These are phyloP conservation scores for Piaya cayana DNA, from an alignment of 2,113 vertebrate genomes.

Conservation along the genomic window DNA sequence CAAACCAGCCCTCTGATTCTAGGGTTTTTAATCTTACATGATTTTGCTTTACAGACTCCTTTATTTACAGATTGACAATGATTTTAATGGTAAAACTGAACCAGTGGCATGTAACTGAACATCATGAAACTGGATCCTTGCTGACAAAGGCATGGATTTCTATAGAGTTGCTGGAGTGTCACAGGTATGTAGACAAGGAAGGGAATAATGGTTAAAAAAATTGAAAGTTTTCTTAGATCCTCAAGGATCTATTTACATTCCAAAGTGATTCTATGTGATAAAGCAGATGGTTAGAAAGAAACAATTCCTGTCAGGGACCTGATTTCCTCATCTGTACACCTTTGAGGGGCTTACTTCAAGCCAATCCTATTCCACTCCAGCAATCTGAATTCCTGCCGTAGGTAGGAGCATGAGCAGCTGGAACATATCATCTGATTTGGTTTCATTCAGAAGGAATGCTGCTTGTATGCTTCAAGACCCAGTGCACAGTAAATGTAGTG, in stretches of 20 bases:
- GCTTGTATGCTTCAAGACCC: neutral
- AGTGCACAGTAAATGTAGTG: neutral
- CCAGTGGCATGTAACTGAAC: neutral
- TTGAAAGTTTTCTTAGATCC: neutral
- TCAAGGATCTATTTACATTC: neutral
- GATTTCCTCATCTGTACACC: neutral
- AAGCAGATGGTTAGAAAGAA: neutral
- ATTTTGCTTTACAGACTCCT: neutral
- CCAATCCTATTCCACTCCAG: neutral
- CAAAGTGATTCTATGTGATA: neutral
- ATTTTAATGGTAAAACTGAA: neutral
- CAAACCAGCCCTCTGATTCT: neutral
- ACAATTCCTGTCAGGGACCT: neutral
- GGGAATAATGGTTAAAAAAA: neutral
- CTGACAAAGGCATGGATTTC: neutral
- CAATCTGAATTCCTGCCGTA: fast-evolving
- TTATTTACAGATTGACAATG: neutral
- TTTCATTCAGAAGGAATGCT: neutral
- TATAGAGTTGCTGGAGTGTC: neutral
- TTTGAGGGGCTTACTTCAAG: neutral
- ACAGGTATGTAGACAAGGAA: neutral
- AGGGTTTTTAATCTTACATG: neutral
- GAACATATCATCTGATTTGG: neutral
- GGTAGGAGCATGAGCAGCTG: neutral
- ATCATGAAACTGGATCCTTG: neutral